Evolutionary conservation across 1,140 invertebrate genomes (phyloP).

Genomic region (Pygmarrhopalites habei): DNA sequence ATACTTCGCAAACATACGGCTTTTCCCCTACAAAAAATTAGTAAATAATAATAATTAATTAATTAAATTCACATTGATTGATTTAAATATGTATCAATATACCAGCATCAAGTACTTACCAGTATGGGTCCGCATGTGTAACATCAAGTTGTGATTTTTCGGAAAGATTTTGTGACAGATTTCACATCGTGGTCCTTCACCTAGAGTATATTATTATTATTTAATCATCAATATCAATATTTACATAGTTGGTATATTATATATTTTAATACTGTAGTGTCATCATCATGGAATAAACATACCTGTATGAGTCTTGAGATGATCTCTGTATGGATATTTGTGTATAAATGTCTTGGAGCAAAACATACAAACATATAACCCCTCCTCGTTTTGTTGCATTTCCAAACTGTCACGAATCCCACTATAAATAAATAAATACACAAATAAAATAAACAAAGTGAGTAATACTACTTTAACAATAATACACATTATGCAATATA

Average conservation of each 20-base stretch:
- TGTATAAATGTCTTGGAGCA: slow-evolving; percentile 36
- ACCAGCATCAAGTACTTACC: too few relatives aligned
- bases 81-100: too few relatives aligned
- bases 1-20: slow-evolving; percentile 70
- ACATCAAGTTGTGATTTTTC: slow-evolving; percentile 52
- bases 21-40: slow-evolving; percentile 53
- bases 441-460: too few relatives aligned
- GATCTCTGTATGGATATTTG: slow-evolving; percentile 38
- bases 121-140: slow-evolving; percentile 64
- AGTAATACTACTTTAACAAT: too few relatives aligned
- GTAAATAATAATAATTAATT: background rate
- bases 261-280: too few relatives aligned
- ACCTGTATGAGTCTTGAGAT: slow-evolving; percentile 36
- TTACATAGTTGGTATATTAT: too few relatives aligned
- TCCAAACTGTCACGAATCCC: background rate
- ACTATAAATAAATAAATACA: too few relatives aligned
- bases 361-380: slow-evolving; percentile 35
- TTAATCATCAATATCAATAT: too few relatives aligned
- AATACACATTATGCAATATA: too few relatives aligned
- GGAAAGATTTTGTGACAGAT: slow-evolving; percentile 37
- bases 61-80: too few relatives aligned
- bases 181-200: slow-evolving; percentile 33
- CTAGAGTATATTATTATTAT: too few relatives aligned
- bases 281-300: too few relatives aligned
- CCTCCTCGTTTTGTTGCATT: slow-evolving; percentile 27